Evolutionary conservation across 2,113 vertebrate genomes (phyloP), one percentile per base, ranked within the genome.

Genomic region (Alethe diademata): DNA sequence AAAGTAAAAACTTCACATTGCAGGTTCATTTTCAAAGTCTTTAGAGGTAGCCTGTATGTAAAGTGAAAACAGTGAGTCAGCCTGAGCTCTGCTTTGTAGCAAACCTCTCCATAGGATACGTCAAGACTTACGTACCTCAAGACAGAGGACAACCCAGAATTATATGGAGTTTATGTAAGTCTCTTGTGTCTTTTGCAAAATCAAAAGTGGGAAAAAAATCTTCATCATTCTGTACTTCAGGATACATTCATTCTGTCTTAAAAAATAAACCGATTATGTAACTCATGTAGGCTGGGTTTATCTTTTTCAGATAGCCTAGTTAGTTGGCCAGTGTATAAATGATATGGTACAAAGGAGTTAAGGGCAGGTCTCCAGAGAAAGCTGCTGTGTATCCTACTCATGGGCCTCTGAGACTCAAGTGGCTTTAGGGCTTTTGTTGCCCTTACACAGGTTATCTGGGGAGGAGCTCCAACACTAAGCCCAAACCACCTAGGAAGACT

Each of bases 141-240:
- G 50, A 58, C 13, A 91, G 51, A 61, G 67, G 56, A 57, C 91
- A 88, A 25, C 75, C 72, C 67, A 66, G 40, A 89, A 90, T 72
- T 61, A 11, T 8, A 7, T 25, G 18, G 73, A 75, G 43, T 90
- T 93, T 95, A 93, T 79, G 8, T 96, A 93, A 96, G 81, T 70
- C 70, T 86, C 20, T 57, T 62, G 50, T 62, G 62, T 50, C 71
- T 92, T 90, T 60, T 38, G 45, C 58, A 70, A 57, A 88, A 70
- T 70, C 18, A 12, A 31, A 29, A 51, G 43, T 69, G 5, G 3
- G 25, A 25, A 31, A 67, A 79, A 71, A 31, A 28, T 24, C n/a
- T 70, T 56, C 51, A 26, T 67, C 16, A 28, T 48, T 31, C 26
- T 28, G 8, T 66, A 29, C 35, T 66, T 74, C 40, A 73, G 71